A percentile compares a stretch with the other conserved stretches of the same genome.
These are phyloP conservation scores for Morphnarchus princeps DNA, from an alignment of 2,113 vertebrate species.

Conservation along the genomic window DNA sequence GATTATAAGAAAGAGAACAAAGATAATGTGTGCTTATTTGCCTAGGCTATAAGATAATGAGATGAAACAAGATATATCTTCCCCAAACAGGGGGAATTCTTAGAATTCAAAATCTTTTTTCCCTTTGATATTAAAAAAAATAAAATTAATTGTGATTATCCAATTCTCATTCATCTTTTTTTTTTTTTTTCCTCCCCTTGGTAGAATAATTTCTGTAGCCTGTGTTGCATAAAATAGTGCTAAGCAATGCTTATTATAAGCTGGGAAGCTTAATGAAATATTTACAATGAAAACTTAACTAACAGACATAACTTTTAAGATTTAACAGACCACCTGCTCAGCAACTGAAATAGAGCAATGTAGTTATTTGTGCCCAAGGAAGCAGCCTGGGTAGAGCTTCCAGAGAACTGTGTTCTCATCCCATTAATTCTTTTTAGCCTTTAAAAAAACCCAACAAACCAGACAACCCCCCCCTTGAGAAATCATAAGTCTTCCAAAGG, in stretches of 20 bases:
- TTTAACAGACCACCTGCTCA: conserved; percentile 15
- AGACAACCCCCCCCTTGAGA: neutral
- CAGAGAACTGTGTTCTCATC: neutral
- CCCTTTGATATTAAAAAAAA: neutral
- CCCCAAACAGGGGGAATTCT: neutral
- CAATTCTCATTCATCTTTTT: neutral
- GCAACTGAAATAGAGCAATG: conserved; percentile 13
- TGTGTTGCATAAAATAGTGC: neutral
- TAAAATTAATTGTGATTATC: neutral
- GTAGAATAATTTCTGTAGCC: neutral
- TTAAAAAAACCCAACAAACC: neutral
- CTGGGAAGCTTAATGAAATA: conserved; percentile 21
- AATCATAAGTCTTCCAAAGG: neutral
- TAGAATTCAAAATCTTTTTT: neutral
- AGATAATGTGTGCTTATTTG: neutral
- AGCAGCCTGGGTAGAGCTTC: neutral
- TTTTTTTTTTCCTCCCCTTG: too few species aligned
- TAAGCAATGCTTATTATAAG: neutral
- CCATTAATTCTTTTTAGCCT: neutral
- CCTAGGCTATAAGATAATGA: neutral
- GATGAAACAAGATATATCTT: neutral
- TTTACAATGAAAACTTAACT: conserved; percentile 1
- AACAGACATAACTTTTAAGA: conserved; percentile 12
- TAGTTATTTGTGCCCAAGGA: neutral
- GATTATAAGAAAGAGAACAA: neutral